phyloP scores from a whole-genome alignment of 2,888 invertebrate species.

The Hipparchia semele region DNA sequence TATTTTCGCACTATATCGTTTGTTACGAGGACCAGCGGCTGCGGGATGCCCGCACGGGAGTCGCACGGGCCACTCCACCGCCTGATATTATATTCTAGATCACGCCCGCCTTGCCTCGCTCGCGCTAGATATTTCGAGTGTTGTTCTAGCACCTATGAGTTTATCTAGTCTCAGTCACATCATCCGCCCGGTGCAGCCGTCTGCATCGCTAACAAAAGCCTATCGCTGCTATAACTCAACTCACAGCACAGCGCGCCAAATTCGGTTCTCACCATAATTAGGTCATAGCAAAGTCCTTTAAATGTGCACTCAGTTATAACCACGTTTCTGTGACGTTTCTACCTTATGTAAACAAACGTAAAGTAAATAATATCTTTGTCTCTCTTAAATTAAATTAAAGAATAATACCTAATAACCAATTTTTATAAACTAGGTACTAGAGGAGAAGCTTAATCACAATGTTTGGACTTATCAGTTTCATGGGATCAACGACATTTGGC shows the following conservation, averaged over 20 bases:
- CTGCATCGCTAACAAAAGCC: conserved; percentile 63
- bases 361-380: not conserved
- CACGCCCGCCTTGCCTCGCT: conserved; percentile 77
- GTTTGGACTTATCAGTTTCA: conserved; percentile 22
- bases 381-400: not conserved
- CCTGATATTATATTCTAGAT: conserved; percentile 83
- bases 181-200: conserved; percentile 71
- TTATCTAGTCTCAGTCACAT: conserved; percentile 77
- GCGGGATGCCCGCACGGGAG: conserved; percentile 55
- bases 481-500: conserved; percentile 25
- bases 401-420: not conserved
- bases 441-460: not conserved
- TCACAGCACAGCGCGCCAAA: conserved; percentile 18
- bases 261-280: conserved; percentile 20
- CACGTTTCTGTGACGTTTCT: conserved; percentile 5
- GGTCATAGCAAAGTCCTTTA: conserved; percentile 27
- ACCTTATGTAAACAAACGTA: conserved; percentile 18
- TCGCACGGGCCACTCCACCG: conserved; percentile 72
- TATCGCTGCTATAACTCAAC: conserved; percentile 28
- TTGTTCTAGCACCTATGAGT: conserved; percentile 78
- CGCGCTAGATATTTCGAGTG: conserved; percentile 82
- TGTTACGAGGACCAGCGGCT: conserved; percentile 66
- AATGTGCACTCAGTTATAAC: conserved; percentile 9
- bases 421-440: not conserved
- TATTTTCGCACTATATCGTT: conserved; percentile 79